Evolutionary conservation across 2,797 vertebrate species (phyloP), one percentile per base, ranked within the genome.

Genomic region (Adelosebastes latens): DNA sequence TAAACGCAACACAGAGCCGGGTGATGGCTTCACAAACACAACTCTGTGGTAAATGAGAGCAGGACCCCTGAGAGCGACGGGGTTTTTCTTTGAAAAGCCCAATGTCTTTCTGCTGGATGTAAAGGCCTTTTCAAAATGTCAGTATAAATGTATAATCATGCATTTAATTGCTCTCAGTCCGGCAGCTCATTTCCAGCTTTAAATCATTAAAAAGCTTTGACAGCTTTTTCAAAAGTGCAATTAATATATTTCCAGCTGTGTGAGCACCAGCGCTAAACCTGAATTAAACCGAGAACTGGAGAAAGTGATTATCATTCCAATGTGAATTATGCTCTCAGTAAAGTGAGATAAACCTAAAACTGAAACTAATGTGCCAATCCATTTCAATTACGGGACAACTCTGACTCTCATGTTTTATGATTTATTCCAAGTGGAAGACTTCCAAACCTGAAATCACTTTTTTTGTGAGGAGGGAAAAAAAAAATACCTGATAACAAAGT

Each of bases 401-500:
- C 52, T 58, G 29, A 72, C 39, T 64, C 7, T 31, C 59, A 55
- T 61, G 60, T 65, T 80, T 80, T 59, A 62, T 32, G 13, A 69
- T 82, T 67, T 25, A 36, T 75, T 68, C 53, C 27, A 70, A 82
- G 64, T 20, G 56, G 79, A 72, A 55, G 29, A 32, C 25, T 64
- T 70, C 39, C 39, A 62, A 9, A 11, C 4, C 56, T 55, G 18
- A 63, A 73, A 79, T 65, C 20, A 69, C 25, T 59, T 25, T 5
- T 4, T 53, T 60, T 29, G 25, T 29, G 4, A 29, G 63, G 27
- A 31, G 10, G 0, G 24, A 4, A 29, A 64, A 25, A 53, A n/a
- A 2, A 29, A 7, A 49, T 93, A 99, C 98, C 98, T 97, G 77
- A 99, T 98, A 42, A 99, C 96, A 18, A 99, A 99, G 94, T 97